phyloP scores from a whole-genome alignment of 2,797 vertebrate genomes.

The Microcaecilia unicolor region DNA sequence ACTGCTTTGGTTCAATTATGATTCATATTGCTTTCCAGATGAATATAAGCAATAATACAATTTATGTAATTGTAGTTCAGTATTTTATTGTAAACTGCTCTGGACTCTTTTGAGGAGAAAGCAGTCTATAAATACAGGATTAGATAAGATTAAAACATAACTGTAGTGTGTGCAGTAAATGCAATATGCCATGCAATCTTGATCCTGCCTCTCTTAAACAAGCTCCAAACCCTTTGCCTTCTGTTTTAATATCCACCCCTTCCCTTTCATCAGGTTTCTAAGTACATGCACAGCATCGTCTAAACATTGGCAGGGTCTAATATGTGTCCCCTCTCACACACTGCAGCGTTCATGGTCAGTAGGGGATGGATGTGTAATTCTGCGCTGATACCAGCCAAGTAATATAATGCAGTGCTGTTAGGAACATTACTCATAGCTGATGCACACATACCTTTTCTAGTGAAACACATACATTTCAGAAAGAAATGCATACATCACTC shows the following conservation, averaged over 20 bases:
- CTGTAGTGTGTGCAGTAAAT: too few relatives aligned
- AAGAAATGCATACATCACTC: conserved; percentile 62
- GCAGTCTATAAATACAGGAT: too few relatives aligned
- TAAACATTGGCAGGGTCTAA: conserved; percentile 12
- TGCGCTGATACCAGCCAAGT: conserved; percentile 41
- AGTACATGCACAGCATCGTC: not conserved
- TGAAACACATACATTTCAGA: conserved; percentile 56
- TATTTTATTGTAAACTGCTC: too few relatives aligned
- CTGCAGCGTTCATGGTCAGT: conserved; percentile 4
- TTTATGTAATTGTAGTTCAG: too few relatives aligned
- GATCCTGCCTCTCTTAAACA: too few relatives aligned
- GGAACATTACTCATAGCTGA: conserved; percentile 61
- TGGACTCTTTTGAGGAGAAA: too few relatives aligned
- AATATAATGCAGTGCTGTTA: conserved; percentile 34
- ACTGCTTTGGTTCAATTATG: too few relatives aligned
- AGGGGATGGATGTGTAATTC: conserved; percentile 35
- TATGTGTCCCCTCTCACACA: conserved; percentile 1
- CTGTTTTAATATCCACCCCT: not conserved
- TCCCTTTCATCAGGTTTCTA: not conserved
- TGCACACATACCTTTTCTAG: conserved; percentile 60
- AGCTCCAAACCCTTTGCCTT: too few relatives aligned
- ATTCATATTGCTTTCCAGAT: too few relatives aligned
- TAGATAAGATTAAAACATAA: too few relatives aligned
- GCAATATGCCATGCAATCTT: too few relatives aligned
- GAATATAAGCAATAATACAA: too few relatives aligned